Evolutionary conservation across 2,888 invertebrate species (phyloP).

Genomic region (Smittia aterrima): DNA sequence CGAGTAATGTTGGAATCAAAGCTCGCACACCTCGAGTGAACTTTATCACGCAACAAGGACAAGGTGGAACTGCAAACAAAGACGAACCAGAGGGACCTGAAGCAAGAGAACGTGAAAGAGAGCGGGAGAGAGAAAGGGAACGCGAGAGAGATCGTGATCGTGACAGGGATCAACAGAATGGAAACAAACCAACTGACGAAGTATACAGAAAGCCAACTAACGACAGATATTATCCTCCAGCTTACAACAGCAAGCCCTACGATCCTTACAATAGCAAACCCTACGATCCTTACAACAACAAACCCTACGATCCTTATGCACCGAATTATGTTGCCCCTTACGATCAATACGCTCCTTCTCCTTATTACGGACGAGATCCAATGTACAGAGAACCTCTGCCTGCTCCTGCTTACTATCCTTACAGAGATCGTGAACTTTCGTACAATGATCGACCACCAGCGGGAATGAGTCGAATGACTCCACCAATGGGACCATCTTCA

Average conservation of each 20-base stretch:
- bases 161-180: constrained; percentile 42
- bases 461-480: constrained; percentile 21
- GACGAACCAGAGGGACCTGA: constrained; percentile 37
- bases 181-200: background rate
- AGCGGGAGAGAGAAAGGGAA: constrained; percentile 28
- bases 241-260: constrained; percentile 11
- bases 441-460: constrained; percentile 21
- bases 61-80: constrained; percentile 46
- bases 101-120: constrained; percentile 38
- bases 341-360: constrained; percentile 8
- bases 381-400: background rate
- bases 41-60: constrained; percentile 63
- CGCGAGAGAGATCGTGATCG: constrained; percentile 41
- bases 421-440: background rate
- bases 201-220: constrained; percentile 21
- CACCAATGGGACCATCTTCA: constrained; percentile 21
- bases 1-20: constrained; percentile 58
- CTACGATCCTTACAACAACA: background rate
- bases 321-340: background rate
- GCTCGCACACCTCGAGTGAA: constrained; percentile 64
- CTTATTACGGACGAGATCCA: background rate
- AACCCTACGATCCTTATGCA: background rate
- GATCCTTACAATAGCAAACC: background rate
- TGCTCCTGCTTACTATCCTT: background rate
- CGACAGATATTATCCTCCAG: constrained; percentile 29